Evolutionary conservation across 2,888 invertebrate species (phyloP).

Genomic region (Nebria brevicollis): DNA sequence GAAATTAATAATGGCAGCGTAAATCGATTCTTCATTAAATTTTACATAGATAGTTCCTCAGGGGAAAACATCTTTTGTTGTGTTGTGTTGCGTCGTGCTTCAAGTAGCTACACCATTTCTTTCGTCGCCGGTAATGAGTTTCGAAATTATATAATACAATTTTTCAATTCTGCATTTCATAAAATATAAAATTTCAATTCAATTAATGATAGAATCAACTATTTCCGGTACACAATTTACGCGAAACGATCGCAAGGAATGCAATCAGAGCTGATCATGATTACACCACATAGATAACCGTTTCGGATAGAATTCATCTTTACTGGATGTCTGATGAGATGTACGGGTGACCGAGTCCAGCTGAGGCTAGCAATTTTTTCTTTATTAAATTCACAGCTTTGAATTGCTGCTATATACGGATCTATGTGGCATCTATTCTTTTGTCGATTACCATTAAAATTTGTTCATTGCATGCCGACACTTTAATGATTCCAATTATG

Average conservation of each 20-base stretch:
- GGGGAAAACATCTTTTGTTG: background rate
- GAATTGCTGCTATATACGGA: too few species aligned
- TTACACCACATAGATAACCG: background rate
- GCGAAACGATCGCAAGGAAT: background rate
- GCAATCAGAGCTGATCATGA: background rate
- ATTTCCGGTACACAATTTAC: background rate
- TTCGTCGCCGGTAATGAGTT: background rate
- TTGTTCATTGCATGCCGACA: background rate
- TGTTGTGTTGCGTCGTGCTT: background rate
- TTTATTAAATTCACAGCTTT: background rate
- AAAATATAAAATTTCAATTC: too few species aligned
- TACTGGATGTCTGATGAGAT: background rate
- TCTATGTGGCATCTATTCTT: too few species aligned
- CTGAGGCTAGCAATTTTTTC: background rate
- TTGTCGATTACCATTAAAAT: background rate
- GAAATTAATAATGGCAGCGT: background rate
- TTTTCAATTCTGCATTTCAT: too few species aligned
- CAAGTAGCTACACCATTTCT: background rate
- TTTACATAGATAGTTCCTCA: background rate
- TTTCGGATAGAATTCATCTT: background rate
- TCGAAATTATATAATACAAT: too few species aligned
- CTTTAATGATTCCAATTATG: background rate
- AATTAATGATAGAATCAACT: too few species aligned
- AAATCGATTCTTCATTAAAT: conserved; percentile 1
- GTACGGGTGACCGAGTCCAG: background rate